Evolutionary conservation across 64 coral and sea anemone genomes (phyloP), one percentile per base, ranked within the genome.

Genomic region (Hydrozoanthus tunicans): DNA sequence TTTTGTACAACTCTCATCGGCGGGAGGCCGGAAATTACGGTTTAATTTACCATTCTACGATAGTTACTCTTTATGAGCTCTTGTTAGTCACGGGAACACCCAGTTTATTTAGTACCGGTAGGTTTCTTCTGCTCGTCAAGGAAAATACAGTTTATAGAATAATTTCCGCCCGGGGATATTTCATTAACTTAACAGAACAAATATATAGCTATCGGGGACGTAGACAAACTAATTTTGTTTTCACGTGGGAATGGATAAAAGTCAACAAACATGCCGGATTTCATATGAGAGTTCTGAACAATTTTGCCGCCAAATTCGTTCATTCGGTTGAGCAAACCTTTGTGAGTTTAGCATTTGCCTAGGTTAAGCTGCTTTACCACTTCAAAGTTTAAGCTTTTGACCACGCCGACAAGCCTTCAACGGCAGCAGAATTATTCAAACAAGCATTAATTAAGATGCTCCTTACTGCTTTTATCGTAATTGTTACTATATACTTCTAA

Each of bases 221-320:
- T 53, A 51, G 26, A 51, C 84, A 88, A 73, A 73, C 70, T 75
- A 75, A 74, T 75, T 88, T 88, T 88, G 84, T 88, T 74, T 88
- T 88, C 84, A 88, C 84, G 69, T 88, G 84, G 84, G 84, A 88
- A 88, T 88, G 57, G 25, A 75, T 74, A 88, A 88, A 88, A 88
- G 84, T 75, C 69, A 88, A 88, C 69, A 88, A 88, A 75, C 68
- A 88, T 73, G 84, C 84, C 70, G 74, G 66, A 23, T 59, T 74
- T 88, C 84, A 88, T 75, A 71, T 75, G 14, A 83, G 69, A 57
- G 84, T 51, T 62, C 70, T 88, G 25, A 51, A 24, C 69, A 74
- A 88, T 88, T 88, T 88, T 60, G 84, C 84, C 84, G 69, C 56
- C 65, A 71, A 88, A 88, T 10, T 73, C 24, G 73, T 88, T 73